Evolutionary conservation across 1,140 invertebrate genomes (phyloP).

Genomic region (Eupristina koningsbergeri): DNA sequence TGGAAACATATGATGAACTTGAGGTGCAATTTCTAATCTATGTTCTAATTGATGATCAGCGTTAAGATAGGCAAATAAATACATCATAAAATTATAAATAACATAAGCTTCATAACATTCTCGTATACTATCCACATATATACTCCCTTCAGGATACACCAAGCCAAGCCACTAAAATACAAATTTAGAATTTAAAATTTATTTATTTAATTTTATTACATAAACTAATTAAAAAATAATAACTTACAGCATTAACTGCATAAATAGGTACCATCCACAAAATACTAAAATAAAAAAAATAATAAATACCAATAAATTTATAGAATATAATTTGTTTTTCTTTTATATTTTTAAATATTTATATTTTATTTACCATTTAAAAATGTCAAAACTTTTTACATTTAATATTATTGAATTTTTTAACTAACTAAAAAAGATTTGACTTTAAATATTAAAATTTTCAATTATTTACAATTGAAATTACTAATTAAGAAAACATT

Average conservation of each 20-base stretch:
- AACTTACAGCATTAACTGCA: constrained; percentile 92
- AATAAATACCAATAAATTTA: not conserved
- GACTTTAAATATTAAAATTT: no score
- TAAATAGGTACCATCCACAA: constrained; percentile 99
- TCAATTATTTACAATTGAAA: no score
- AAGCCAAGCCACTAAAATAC: constrained; percentile 85
- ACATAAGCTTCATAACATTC: constrained; percentile 98
- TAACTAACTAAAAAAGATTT: no score
- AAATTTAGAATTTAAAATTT: constrained; percentile 45
- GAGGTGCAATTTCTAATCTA: constrained; percentile 86
- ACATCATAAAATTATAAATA: constrained; percentile 98
- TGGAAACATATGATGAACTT: constrained; percentile 89
- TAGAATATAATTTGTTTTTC: no score
- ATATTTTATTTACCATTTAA: no score
- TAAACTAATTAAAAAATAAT: not conserved
- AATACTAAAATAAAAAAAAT: constrained; percentile 80
- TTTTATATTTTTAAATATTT: no score
- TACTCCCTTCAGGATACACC: constrained; percentile 86
- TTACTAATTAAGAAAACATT: no score
- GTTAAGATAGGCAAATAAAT: constrained; percentile 91
- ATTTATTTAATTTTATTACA: constrained; percentile 16
- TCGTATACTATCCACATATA: constrained; percentile 92
- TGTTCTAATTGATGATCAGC: constrained; percentile 87
- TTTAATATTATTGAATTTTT: no score
- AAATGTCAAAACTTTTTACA: no score